These are phyloP conservation scores for Enteromius anoplus DNA, from an alignment of 2,797 vertebrate species.

Conservation along the genomic window DNA sequence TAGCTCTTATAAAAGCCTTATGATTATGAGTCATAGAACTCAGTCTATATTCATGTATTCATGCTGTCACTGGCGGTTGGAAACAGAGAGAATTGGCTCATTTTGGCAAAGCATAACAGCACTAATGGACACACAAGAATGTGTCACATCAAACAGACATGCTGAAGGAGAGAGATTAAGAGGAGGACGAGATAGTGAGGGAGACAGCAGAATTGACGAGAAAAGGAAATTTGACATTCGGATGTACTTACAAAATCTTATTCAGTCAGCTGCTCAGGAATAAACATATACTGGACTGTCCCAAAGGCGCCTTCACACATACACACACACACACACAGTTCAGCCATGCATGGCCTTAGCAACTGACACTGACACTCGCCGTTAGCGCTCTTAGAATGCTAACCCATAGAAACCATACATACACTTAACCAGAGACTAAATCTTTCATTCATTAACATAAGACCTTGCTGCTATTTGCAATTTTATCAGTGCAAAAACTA, in stretches of 20 bases:
- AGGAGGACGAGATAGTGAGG: slow-evolving; percentile 16
- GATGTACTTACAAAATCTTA: neutral
- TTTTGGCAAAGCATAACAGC: slow-evolving; percentile 46
- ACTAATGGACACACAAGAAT: slow-evolving; percentile 45
- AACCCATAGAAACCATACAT: slow-evolving; percentile 42
- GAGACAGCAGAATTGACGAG: neutral
- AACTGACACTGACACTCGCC: slow-evolving; percentile 36
- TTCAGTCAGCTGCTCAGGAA: slow-evolving; percentile 29
- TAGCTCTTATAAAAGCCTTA: slow-evolving; percentile 46
- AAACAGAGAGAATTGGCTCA: slow-evolving; percentile 44
- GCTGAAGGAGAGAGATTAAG: slow-evolving; percentile 41
- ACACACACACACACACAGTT: slow-evolving; percentile 23
- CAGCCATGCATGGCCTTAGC: slow-evolving; percentile 37
- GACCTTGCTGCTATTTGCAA: neutral
- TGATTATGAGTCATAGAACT: slow-evolving; percentile 43
- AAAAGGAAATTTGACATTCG: slow-evolving; percentile 23
- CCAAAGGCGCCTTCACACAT: slow-evolving; percentile 14
- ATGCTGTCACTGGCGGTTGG: slow-evolving; percentile 34
- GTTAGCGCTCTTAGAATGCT: slow-evolving; percentile 39
- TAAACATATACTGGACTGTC: slow-evolving; percentile 1
- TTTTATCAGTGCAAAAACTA: neutral
- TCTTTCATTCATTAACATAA: slow-evolving; percentile 15
- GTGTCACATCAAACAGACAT: slow-evolving; percentile 50
- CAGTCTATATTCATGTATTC: slow-evolving; percentile 50
- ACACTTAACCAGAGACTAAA: slow-evolving; percentile 11